A percentile compares a stretch with the other conserved stretches of the same genome.
Conservation (phyloP, 1,140 invertebrate species). For the Ctenoplectra terminalis region DNA sequence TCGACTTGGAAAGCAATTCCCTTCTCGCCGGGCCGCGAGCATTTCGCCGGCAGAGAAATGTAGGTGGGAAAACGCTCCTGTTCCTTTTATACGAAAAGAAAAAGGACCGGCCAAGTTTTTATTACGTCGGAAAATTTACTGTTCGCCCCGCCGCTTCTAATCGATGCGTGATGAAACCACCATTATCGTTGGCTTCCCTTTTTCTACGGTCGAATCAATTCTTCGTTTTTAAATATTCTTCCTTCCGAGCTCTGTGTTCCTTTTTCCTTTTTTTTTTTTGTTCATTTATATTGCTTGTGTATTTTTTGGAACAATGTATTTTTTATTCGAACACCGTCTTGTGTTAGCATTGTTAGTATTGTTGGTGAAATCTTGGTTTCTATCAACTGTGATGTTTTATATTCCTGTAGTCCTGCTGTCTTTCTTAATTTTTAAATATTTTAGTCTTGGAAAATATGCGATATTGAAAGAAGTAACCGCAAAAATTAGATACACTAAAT, state of each 20-base stretch:
- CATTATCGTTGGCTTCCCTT: neutral
- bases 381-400: no score
- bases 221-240: neutral
- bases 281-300: neutral
- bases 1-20: slow-evolving; percentile 68
- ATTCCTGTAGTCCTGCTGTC: no score
- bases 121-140: slow-evolving; percentile 36
- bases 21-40: slow-evolving; percentile 49
- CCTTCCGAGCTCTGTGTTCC: rapidly evolving
- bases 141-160: slow-evolving; percentile 28
- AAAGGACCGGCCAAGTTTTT: slow-evolving; percentile 51
- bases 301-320: neutral
- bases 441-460: no score
- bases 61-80: slow-evolving; percentile 43
- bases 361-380: no score
- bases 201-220: neutral
- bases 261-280: neutral
- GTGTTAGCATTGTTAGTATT: no score
- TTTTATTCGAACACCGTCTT: no score
- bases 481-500: no score
- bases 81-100: slow-evolving; percentile 49
- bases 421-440: no score
- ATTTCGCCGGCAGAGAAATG: slow-evolving; percentile 50
- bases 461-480: no score
- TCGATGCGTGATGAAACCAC: slow-evolving; percentile 27